Percentiles rank a stretch among this genome's conserved stretches.
Evolutionary conservation across 2,797 vertebrate genomes (phyloP).

Genomic region (Enteromius anoplus): DNA sequence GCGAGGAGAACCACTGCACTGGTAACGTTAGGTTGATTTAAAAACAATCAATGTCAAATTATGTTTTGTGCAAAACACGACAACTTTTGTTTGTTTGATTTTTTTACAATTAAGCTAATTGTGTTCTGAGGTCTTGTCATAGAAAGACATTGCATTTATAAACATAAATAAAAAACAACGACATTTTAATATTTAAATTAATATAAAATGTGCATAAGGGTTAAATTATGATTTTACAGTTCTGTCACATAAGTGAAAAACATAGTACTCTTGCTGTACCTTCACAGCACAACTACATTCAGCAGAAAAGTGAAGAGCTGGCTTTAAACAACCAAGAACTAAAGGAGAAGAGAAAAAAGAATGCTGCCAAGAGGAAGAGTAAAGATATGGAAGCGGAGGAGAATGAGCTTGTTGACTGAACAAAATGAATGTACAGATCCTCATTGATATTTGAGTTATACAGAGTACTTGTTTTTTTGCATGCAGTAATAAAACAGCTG

Average conservation of each 20-base stretch:
- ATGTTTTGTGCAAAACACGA: background rate
- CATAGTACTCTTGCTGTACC: background rate
- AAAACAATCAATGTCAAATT: background rate
- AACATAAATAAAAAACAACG: no score
- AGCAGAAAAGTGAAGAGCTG: slow-evolving; percentile 77
- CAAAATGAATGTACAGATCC: background rate
- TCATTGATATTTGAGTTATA: background rate
- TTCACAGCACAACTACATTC: slow-evolving; percentile 74
- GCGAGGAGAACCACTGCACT: slow-evolving; percentile 87
- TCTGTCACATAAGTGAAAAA: background rate
- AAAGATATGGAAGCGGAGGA: slow-evolving; percentile 70
- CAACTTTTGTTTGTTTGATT: background rate
- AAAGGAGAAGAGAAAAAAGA: slow-evolving; percentile 74
- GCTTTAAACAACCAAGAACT: slow-evolving; percentile 69
- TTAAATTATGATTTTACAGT: background rate
- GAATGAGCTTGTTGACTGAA: slow-evolving; percentile 47
- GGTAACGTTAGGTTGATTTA: slow-evolving; percentile 73
- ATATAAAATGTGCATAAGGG: background rate
- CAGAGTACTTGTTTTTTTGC: background rate
- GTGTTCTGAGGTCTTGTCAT: background rate
- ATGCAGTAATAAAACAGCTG: background rate
- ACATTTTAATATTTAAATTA: background rate
- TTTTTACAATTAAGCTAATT: background rate
- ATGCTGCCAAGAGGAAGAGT: slow-evolving; percentile 72
- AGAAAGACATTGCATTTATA: background rate